Conservation (phyloP, 1,140 invertebrate species). For the Pygmarrhopalites habei region DNA sequence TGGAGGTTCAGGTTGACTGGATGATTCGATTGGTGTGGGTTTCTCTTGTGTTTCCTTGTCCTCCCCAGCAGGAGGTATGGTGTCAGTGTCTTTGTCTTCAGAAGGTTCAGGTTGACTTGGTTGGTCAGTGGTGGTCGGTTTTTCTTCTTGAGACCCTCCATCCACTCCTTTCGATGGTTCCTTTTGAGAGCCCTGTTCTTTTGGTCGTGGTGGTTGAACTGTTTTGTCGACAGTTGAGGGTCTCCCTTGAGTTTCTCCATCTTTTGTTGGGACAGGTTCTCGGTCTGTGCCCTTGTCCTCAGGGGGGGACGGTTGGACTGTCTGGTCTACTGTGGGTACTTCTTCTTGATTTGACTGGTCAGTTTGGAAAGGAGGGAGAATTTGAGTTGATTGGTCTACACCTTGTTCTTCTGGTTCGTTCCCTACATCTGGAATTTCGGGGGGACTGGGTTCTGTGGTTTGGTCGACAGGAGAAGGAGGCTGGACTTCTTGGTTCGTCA, state of each 20-base stretch:
- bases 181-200: not conserved
- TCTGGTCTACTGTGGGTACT: no score
- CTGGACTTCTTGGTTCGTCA: no score
- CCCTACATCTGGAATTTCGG: no score
- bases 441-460: no score
- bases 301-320: not conserved
- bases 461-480: no score
- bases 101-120: not conserved
- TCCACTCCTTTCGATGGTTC: not conserved
- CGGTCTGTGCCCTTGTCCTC: not conserved
- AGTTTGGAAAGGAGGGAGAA: no score
- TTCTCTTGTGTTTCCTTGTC: not conserved
- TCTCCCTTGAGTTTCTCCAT: not conserved
- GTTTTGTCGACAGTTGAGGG: not conserved
- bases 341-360: no score
- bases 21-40: not conserved
- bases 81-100: not conserved
- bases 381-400: no score
- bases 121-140: conserved; percentile 1
- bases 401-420: no score
- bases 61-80: not conserved
- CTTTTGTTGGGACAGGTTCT: not conserved
- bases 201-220: not conserved
- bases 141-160: not conserved
- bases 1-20: not conserved